Evolutionary conservation across 2,888 invertebrate genomes (phyloP).

Genomic region (Hemithea aestivaria): DNA sequence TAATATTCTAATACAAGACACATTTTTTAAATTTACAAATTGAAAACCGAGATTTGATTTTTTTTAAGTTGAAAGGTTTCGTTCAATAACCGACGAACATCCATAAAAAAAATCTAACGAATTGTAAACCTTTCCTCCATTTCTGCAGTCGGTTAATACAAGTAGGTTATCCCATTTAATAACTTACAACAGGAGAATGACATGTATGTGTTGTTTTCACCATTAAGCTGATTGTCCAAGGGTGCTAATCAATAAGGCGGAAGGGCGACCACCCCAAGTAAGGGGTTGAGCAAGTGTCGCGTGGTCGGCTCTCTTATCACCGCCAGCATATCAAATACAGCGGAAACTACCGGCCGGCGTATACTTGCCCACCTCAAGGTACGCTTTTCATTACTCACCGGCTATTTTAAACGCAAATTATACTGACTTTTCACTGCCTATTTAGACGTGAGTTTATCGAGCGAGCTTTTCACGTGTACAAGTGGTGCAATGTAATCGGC

Average conservation of each 20-base stretch:
- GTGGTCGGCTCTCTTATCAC: conserved; percentile 68
- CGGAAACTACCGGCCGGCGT: conserved; percentile 53
- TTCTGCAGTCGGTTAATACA: too few relatives aligned
- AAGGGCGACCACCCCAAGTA: conserved; percentile 65
- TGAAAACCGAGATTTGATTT: too few relatives aligned
- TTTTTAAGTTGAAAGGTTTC: too few relatives aligned
- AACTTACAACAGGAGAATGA: too few relatives aligned
- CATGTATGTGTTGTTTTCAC: conserved; percentile 49
- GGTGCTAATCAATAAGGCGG: conserved; percentile 74
- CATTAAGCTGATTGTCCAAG: conserved; percentile 55
- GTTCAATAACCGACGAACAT: too few relatives aligned
- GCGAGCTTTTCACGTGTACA: not conserved
- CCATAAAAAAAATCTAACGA: too few relatives aligned
- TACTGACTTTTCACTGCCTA: conserved; percentile 10
- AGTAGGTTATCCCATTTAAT: too few relatives aligned
- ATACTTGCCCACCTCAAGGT: conserved; percentile 24
- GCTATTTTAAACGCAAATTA: conserved; percentile 22
- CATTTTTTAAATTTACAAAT: too few relatives aligned
- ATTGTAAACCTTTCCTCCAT: too few relatives aligned
- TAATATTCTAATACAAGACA: too few relatives aligned
- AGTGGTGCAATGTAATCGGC: too few relatives aligned
- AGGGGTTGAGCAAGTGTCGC: conserved; percentile 74
- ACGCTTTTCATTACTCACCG: conserved; percentile 25
- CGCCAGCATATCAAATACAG: conserved; percentile 69
- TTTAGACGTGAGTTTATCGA: conserved; percentile 7